Evolutionary conservation across 2,888 invertebrate genomes (phyloP).

Genomic region (Piscicola geometra): DNA sequence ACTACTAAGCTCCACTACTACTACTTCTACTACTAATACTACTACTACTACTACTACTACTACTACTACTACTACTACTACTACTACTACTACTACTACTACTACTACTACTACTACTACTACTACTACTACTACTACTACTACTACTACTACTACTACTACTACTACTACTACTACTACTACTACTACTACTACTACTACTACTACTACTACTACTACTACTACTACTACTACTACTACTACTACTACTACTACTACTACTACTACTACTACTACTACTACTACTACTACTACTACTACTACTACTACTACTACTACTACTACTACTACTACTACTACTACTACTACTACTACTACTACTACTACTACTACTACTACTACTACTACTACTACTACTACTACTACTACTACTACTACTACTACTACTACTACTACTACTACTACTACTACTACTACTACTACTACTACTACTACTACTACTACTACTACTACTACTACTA

Average conservation of each 20-base stretch:
- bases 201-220: slow-evolving; percentile 9
- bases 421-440: slow-evolving; percentile 10
- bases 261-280: slow-evolving; percentile 9
- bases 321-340: slow-evolving; percentile 9
- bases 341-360: slow-evolving; percentile 9
- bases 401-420: not conserved
- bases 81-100: slow-evolving; percentile 6
- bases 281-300: slow-evolving; percentile 9
- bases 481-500: not conserved
- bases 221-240: slow-evolving; percentile 9
- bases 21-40: too few species aligned
- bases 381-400: slow-evolving; percentile 3
- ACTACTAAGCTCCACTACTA: too few species aligned
- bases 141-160: slow-evolving; percentile 9
- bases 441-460: slow-evolving; percentile 17
- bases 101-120: slow-evolving; percentile 6
- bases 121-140: slow-evolving; percentile 9
- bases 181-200: slow-evolving; percentile 9
- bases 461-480: slow-evolving; percentile 10
- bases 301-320: slow-evolving; percentile 9
- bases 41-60: slow-evolving; percentile 15
- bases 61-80: slow-evolving; percentile 1
- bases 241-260: slow-evolving; percentile 9
- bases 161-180: slow-evolving; percentile 9
- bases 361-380: slow-evolving; percentile 4